A percentile compares a stretch with the other conserved stretches of the same genome.
Evolutionary conservation across 2,888 invertebrate species (phyloP).

Genomic region (Scaptomyza polygonia): DNA sequence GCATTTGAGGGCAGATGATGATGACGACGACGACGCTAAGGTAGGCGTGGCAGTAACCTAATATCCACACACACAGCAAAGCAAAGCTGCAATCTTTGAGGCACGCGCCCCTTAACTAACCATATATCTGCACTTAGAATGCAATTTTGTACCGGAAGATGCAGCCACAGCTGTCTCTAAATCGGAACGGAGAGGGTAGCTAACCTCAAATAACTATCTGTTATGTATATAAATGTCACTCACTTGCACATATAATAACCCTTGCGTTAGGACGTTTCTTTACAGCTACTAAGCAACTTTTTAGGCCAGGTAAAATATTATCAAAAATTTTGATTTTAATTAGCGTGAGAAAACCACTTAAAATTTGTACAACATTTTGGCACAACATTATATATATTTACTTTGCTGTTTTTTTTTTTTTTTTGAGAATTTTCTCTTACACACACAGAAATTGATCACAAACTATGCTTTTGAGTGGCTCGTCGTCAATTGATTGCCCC

Average conservation of each 20-base stretch:
- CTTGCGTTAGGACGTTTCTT: slow-evolving; percentile 40
- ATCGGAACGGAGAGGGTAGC: slow-evolving; percentile 14
- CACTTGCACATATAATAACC: slow-evolving; percentile 68
- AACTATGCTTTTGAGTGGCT: slow-evolving; percentile 42
- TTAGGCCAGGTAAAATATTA: slow-evolving; percentile 15
- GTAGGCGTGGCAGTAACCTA: slow-evolving; percentile 68
- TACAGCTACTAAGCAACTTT: slow-evolving; percentile 1
- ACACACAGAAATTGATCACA: slow-evolving; percentile 31
- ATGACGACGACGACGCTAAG: slow-evolving; percentile 34
- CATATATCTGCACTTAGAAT: slow-evolving; percentile 40
- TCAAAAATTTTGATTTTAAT: slow-evolving; percentile 50
- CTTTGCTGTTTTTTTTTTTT: not conserved
- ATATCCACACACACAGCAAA: slow-evolving; percentile 32
- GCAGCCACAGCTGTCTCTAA: slow-evolving; percentile 57
- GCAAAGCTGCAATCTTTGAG: slow-evolving; percentile 62
- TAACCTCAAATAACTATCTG: slow-evolving; percentile 40
- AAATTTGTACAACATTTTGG: slow-evolving; percentile 7
- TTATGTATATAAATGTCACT: slow-evolving; percentile 57
- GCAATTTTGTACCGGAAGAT: slow-evolving; percentile 70
- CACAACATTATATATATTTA: not conserved
- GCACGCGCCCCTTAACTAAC: slow-evolving; percentile 60
- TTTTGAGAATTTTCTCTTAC: slow-evolving; percentile 1
- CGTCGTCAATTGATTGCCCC: slow-evolving; percentile 53
- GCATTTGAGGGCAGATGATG: slow-evolving; percentile 46
- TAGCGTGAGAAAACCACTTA: slow-evolving; percentile 66